Base-by-base conservation (phyloP, 2,888 invertebrate species). In the Caenorhabditis virilis region DNA sequence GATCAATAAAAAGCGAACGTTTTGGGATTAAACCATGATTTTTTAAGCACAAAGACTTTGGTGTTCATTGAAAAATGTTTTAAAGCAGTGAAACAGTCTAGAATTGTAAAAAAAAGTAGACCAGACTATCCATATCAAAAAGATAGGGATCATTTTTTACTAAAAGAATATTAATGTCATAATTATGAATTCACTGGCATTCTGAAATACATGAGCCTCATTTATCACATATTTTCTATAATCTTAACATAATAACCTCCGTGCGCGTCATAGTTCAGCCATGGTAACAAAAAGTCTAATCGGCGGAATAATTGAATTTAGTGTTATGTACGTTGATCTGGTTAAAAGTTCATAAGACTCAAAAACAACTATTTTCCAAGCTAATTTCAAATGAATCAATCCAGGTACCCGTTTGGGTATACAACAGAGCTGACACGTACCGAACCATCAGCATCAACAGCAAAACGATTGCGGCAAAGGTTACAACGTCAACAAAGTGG, bases 321-420 rank as follows among this genome's bases (percentile, higher is more conserved):
- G 6, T 6, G 6, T 6, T 30, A 30, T 30, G 13, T 9, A 30
- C 30, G 7, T 30, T 9, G 13, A 30, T n/a, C n/a, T n/a, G n/a
- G n/a, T 9, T 30, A 13, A 39, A 39, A 20, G 20, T 20, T 5
- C 16, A 20, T 18, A 5, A 39, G 9, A 39, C 39, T 18, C 20
- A 16, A 20, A 39, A 39, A 39, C 20, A 20, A 39, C 36, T 36
- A n/a, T 36, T 18, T 6, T 18, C 9, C 16, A 16, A 18, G 25
- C 11, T 6, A 42, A 9, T 13, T 23, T 13, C 23, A 23, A 18
- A 20, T 9, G 23, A 42, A 42, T 42, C 23, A 42, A n/a, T 23
- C 45, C 68, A 76, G 77, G 57, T 81, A 81, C 55, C 69, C 79
- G n/a, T 81, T 81, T 50, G 81, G 81, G 46, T 81, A 81, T 69